These are phyloP conservation scores for Diabrotica virgifera DNA, from an alignment of 1,140 invertebrate species.

Conservation along the genomic window DNA sequence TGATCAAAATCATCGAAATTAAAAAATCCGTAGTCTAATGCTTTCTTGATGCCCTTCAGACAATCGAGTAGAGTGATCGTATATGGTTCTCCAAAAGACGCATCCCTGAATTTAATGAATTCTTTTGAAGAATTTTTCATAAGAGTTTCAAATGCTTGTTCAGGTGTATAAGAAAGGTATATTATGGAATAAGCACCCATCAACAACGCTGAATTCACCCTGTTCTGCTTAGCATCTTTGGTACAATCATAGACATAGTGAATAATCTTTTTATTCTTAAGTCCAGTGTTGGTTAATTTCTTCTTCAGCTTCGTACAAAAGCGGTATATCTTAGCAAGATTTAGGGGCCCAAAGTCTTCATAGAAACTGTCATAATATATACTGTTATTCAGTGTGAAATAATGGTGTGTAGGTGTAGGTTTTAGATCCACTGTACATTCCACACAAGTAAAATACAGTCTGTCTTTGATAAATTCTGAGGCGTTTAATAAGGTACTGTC, in stretches of 20 bases:
- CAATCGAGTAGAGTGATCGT: slow-evolving; percentile 86
- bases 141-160: slow-evolving; percentile 78
- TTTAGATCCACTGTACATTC: slow-evolving; percentile 72
- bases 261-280: slow-evolving; percentile 79
- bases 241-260: slow-evolving; percentile 71
- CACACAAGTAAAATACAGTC: slow-evolving; percentile 89
- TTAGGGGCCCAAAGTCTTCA: slow-evolving; percentile 95
- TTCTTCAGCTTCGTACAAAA: slow-evolving; percentile 90
- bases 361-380: slow-evolving; percentile 97
- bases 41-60: slow-evolving; percentile 87
- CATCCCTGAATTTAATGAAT: slow-evolving; percentile 79
- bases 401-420: slow-evolving; percentile 84
- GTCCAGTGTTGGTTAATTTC: slow-evolving; percentile 68
- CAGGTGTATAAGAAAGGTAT: slow-evolving; percentile 80
- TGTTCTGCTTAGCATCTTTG: slow-evolving; percentile 69
- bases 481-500: slow-evolving; percentile 53
- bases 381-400: slow-evolving; percentile 90
- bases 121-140: slow-evolving; percentile 70
- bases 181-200: slow-evolving; percentile 72
- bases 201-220: slow-evolving; percentile 74
- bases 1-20: slow-evolving; percentile 94
- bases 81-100: slow-evolving; percentile 80
- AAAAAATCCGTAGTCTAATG: slow-evolving; percentile 84
- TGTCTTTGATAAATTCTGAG: slow-evolving; percentile 66
- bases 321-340: slow-evolving; percentile 91